Conservation (phyloP, 2,797 vertebrate species). For the Molothrus ater region DNA sequence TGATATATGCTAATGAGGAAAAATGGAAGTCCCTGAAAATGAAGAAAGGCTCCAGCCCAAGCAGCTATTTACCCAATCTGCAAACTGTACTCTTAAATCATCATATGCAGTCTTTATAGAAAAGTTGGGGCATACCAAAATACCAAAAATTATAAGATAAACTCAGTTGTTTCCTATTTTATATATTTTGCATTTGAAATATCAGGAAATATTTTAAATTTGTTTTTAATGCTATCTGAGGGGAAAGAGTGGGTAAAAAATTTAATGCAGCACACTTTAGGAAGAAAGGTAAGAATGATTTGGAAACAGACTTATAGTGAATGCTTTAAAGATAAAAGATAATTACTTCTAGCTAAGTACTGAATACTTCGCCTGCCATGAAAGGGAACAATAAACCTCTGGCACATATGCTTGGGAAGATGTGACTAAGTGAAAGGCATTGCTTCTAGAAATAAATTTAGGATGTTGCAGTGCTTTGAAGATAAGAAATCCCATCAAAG, state of each 20-base stretch:
- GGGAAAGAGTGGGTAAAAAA: neutral
- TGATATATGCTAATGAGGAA: neutral
- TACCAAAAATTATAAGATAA: neutral
- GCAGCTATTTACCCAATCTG: neutral
- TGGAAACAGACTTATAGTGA: neutral
- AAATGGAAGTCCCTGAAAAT: neutral
- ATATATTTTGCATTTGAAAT: neutral
- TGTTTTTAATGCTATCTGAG: neutral
- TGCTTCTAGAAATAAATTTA: neutral
- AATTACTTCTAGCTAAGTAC: neutral
- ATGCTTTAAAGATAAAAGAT: neutral
- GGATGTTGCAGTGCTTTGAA: constrained; percentile 1
- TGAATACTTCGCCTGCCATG: neutral
- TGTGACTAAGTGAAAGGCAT: neutral
- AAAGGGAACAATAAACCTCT: neutral
- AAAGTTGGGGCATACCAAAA: neutral
- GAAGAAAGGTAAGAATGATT: neutral
- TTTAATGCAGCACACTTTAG: neutral
- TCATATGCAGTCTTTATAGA: neutral
- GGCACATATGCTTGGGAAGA: neutral
- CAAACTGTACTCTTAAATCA: neutral
- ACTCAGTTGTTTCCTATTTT: neutral
- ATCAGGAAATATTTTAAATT: neutral
- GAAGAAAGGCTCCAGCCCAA: neutral
- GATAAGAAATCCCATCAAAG: neutral